Percentiles rank a stretch among this genome's conserved stretches.
Evolutionary conservation across 1,140 invertebrate species (phyloP).

Genomic region (Hypothenemus hampei): DNA sequence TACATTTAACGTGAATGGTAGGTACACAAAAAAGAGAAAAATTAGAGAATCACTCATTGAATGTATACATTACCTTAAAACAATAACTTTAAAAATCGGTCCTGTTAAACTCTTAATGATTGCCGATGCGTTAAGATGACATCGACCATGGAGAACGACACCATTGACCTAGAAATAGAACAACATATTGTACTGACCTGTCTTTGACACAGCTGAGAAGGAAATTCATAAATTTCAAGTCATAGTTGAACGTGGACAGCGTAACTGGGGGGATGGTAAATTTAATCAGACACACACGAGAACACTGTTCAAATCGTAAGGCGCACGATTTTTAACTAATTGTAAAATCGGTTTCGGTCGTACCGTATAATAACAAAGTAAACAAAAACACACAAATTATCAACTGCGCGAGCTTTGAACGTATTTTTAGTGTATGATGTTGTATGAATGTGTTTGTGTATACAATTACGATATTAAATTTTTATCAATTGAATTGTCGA

Average conservation of each 20-base stretch:
- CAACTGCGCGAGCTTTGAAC: conserved; percentile 6
- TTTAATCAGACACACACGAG: no score
- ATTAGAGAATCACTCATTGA: no score
- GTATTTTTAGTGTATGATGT: no score
- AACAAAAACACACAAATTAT: conserved; percentile 12
- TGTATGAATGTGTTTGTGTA: neutral
- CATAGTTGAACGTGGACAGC: conserved; percentile 17
- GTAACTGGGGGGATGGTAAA: conserved; percentile 6
- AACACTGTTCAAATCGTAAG: no score
- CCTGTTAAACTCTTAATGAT: conserved; percentile 89
- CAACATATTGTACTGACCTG: conserved; percentile 29
- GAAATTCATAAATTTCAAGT: conserved; percentile 34
- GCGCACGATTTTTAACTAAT: no score
- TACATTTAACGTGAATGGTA: no score
- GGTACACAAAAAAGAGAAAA: no score
- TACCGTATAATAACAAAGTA: conserved; percentile 13
- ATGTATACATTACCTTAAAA: conserved; percentile 71
- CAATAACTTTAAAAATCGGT: conserved; percentile 78
- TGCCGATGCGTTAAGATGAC: conserved; percentile 92
- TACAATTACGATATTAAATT: neutral
- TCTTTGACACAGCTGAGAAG: conserved; percentile 31
- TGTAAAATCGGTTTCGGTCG: no score
- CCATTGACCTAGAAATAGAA: conserved; percentile 78
- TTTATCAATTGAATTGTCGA: neutral
- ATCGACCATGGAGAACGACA: conserved; percentile 85